Evolutionary conservation across 2,888 invertebrate genomes (phyloP), one percentile per base, ranked within the genome.

Genomic region (Ecliptopera silaceata): DNA sequence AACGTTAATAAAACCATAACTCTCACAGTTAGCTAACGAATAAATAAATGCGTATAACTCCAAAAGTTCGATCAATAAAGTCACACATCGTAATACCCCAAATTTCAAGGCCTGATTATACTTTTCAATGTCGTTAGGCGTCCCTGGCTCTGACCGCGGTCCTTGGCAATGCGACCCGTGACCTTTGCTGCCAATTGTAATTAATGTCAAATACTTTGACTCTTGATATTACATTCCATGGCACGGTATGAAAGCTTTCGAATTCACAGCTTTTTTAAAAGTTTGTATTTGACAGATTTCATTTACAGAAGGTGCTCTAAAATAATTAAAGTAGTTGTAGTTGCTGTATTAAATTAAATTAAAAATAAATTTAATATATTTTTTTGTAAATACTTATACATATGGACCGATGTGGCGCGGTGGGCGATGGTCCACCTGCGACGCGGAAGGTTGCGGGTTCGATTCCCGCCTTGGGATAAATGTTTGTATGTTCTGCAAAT

Each of bases 81-180:
- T 36, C 15, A 34, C 10, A 36, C 36, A 36, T 36, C 36, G 36
- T 36, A 36, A 36, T 15, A 34, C 15, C 15, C 1, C 13, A 2
- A 36, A 36, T 10, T 36, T 13, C 36, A 36, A 15, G 15, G 36
- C 6, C 11, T 3, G 15, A 36, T 15, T 15, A 34, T 32, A 34
- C 13, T 34, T 36, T 36, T 11, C 38, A 39, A 39, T 20, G n/a
- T 43, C n/a, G 5, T 10, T 26, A 15, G 10, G 13, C 45, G 26
- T 51, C 43, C 51, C 17, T 15, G 26, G 26, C 26, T 8, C 26
- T 6, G 32, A 10, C 43, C 31, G 17, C 17, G n/a, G 36, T 11
- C 51, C 51, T 51, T 51, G 51, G 17, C 51, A 51, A 43, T 51
- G 51, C 12, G 41, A 34, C 17, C 34, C 29, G 50, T 18, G 51